Conservation (phyloP, 2,888 invertebrate species). For the Dioctria linearis region DNA sequence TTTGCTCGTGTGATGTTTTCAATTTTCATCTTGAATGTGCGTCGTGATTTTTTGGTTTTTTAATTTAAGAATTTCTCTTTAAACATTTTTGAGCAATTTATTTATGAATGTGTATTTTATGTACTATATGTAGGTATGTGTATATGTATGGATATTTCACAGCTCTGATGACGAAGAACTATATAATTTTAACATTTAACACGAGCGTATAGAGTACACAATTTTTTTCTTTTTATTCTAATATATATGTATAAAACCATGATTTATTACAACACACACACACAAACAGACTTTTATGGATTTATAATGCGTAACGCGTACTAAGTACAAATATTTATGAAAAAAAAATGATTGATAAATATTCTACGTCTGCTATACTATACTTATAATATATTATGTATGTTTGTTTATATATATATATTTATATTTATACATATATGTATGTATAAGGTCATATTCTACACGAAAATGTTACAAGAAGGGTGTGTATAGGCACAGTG, state of each 20-base stretch:
- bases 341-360: not conserved
- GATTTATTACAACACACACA: too few species aligned
- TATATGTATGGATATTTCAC: too few species aligned
- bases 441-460: not conserved
- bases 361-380: not conserved
- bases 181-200: too few species aligned
- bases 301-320: not conserved
- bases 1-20: not conserved
- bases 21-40: not conserved
- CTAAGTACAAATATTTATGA: not conserved
- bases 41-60: not conserved
- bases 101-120: not conserved
- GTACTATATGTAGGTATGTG: not conserved
- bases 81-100: not conserved
- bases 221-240: too few species aligned
- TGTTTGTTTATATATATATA: too few species aligned
- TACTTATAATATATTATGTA: not conserved
- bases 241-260: too few species aligned
- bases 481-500: not conserved
- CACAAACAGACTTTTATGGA: not conserved
- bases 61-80: not conserved
- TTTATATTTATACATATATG: too few species aligned
- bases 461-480: conserved; percentile 2
- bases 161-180: too few species aligned
- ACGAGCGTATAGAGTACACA: too few species aligned